Conservation (phyloP, 2,113 vertebrate species). For the Cyrtonyx montezumae region DNA sequence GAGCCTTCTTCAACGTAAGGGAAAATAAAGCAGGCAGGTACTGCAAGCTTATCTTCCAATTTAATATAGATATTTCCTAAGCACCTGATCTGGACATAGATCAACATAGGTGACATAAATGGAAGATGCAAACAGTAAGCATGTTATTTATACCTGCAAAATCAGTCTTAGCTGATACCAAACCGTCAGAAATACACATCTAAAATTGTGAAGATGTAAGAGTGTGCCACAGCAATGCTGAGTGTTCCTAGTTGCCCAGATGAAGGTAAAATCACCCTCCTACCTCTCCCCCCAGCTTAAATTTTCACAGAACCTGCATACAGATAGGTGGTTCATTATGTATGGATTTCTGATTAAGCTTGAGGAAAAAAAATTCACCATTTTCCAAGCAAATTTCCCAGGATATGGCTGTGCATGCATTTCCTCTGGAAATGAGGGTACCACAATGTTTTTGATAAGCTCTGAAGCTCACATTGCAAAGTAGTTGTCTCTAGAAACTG, state of each 20-base stretch:
- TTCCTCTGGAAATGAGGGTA: not conserved
- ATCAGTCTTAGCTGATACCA: not conserved
- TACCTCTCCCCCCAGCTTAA: not conserved
- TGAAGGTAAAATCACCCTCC: not conserved
- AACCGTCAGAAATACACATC: not conserved
- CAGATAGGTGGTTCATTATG: not conserved
- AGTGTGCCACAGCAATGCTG: not conserved
- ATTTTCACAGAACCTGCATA: not conserved
- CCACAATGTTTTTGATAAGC: not conserved
- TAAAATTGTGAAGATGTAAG: not conserved
- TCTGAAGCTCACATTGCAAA: rapidly evolving
- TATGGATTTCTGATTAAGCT: not conserved
- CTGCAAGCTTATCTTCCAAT: not conserved
- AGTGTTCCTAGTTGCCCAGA: not conserved
- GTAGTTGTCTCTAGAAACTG: not conserved
- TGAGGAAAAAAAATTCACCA: not conserved
- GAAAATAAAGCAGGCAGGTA: not conserved
- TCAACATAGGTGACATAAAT: not conserved
- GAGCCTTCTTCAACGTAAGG: not conserved
- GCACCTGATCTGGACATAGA: not conserved
- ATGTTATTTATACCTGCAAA: not conserved
- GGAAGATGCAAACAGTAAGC: not conserved
- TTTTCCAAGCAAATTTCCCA: not conserved
- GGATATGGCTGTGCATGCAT: not conserved
- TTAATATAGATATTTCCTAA: not conserved